Conservation (phyloP, 1,140 invertebrate species). For the Gryon sp. region DNA sequence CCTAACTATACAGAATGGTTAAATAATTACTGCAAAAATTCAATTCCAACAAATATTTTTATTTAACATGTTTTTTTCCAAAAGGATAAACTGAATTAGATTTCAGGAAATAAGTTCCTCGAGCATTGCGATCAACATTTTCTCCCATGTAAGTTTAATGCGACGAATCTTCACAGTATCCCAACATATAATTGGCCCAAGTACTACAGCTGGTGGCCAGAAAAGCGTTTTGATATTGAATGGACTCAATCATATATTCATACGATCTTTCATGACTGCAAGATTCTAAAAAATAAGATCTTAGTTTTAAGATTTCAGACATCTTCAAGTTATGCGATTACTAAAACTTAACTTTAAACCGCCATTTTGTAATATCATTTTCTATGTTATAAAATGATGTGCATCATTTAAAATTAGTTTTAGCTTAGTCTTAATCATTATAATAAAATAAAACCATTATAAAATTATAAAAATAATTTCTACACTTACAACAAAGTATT, state of each 20-base stretch:
- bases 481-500: too few relatives aligned
- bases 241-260: conserved; percentile 79
- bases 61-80: conserved; percentile 47
- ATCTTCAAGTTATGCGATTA: too few relatives aligned
- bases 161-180: conserved; percentile 77
- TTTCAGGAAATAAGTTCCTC: conserved; percentile 68
- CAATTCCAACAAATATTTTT: too few relatives aligned
- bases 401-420: too few relatives aligned
- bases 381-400: background rate
- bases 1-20: too few relatives aligned
- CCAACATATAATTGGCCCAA: conserved; percentile 80
- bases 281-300: conserved; percentile 62
- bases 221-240: conserved; percentile 72
- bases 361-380: background rate
- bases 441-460: background rate
- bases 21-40: too few relatives aligned
- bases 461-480: too few relatives aligned
- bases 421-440: background rate
- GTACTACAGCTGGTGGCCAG: conserved; percentile 80
- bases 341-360: background rate
- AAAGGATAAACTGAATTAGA: conserved; percentile 68
- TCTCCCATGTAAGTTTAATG: conserved; percentile 80
- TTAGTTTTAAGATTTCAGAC: too few relatives aligned
- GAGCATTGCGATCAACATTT: conserved; percentile 36
- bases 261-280: conserved; percentile 78